phyloP scores from a whole-genome alignment of 2,113 vertebrate genomes.

The Danionella cerebrum region DNA sequence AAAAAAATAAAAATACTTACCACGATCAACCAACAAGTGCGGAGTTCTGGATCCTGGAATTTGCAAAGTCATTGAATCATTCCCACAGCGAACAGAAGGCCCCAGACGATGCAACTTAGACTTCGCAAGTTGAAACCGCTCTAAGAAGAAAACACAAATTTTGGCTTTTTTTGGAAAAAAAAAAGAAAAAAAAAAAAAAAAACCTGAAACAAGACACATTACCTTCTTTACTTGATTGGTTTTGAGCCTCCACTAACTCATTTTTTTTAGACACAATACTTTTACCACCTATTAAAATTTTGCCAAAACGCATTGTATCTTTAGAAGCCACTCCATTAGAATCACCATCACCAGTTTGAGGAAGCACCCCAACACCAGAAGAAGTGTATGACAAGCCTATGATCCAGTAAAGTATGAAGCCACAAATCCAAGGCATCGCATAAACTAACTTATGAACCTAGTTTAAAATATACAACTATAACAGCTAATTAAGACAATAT shows the following conservation, averaged over 20 bases:
- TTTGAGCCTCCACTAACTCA: background rate
- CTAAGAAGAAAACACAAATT: background rate
- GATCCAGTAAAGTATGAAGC: background rate
- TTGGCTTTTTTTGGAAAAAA: background rate
- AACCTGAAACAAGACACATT: background rate
- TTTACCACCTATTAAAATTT: background rate
- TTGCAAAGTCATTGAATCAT: constrained; percentile 21
- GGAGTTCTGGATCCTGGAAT: constrained; percentile 1
- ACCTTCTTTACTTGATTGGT: background rate
- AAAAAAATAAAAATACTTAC: too few relatives aligned
- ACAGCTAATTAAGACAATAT: fast-evolving
- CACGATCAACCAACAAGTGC: constrained; percentile 35
- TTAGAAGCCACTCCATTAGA: too few relatives aligned
- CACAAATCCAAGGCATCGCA: background rate
- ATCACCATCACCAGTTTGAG: background rate
- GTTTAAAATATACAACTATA: background rate
- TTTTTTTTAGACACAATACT: background rate
- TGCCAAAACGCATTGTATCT: background rate
- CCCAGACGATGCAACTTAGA: background rate
- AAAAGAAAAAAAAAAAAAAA: too few relatives aligned
- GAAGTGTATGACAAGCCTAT: background rate
- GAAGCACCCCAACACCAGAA: too few relatives aligned
- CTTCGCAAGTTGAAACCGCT: background rate
- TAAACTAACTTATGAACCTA: background rate
- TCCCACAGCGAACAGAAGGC: constrained; percentile 27